Base-by-base conservation (phyloP, 1,140 invertebrate genomes). In the Ephestia elutella region DNA sequence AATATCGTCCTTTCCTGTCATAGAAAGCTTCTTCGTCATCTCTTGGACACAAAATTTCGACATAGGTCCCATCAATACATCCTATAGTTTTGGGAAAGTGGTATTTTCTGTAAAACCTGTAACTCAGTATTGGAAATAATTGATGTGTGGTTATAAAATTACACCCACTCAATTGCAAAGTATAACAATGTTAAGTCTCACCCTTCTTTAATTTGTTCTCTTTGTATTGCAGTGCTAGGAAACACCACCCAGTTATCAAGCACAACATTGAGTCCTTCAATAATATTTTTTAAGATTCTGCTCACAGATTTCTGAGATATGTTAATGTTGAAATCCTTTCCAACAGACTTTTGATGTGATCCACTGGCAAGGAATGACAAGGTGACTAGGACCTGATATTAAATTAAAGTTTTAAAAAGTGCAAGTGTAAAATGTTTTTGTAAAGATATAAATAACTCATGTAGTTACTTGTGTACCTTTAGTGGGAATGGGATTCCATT, bases 1-100 rank as follows among this genome's bases (percentile, higher is more conserved):
- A 75, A 54, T 75, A 78, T 64, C 68, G 67, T 19, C 75, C 70
- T 65, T 68, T 75, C 21, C 57, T 73, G 44, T 78, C 65, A 72
- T 73, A 78, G 30, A 78, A 78, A 38, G 75, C 73, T 54, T 78
- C 73, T 65, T 78, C 73, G 60, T 78, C 75, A 66, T 78, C 71
- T 59, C 71, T 70, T 15, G 73, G 75, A 30, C 71, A 78, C 17
- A 75, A 66, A 59, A 78, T 78, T 44, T 75, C 71, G 19, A 78
- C 66, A 66, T 66, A 70, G 51, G 73, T 78, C 1, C 73, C 71
- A 70, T 75, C 66, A 25, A 78, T 15, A 25, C 75, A 75, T 15
- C 73, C 75, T 50, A 73, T 71, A 15, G 75, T 73, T 63, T 73
- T 73, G 51, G 75, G 73, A 49, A 75, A 78, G 50, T 78, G 65